These are phyloP conservation scores for Spheniscus humboldti DNA, from an alignment of 2,797 vertebrate species.

Conservation along the genomic window DNA sequence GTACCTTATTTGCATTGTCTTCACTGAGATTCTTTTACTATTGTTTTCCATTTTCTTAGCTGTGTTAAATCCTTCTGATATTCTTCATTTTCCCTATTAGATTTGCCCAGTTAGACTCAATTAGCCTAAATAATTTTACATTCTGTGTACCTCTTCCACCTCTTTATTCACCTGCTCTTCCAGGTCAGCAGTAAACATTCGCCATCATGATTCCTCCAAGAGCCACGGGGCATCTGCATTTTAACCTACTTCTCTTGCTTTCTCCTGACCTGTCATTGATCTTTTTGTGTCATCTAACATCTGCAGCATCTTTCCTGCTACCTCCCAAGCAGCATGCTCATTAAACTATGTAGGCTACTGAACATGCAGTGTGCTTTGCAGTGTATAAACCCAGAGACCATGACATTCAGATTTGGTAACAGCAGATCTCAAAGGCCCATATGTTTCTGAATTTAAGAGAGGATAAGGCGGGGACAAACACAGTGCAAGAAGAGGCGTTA, in stretches of 20 bases:
- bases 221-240: background rate
- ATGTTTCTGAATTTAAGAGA: background rate
- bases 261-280: background rate
- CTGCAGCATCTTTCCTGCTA: background rate
- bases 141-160: background rate
- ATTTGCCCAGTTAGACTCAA: background rate
- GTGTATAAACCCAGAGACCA: background rate
- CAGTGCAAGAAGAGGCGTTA: background rate
- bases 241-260: slow-evolving; percentile 17
- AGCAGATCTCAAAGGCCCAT: background rate
- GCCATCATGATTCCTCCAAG: background rate
- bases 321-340: background rate
- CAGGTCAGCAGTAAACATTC: background rate
- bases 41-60: background rate
- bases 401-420: background rate
- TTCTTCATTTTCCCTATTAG: background rate
- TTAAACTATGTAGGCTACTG: background rate
- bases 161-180: background rate
- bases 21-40: background rate
- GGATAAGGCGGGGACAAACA: background rate
- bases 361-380: background rate
- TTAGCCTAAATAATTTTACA: background rate
- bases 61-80: background rate
- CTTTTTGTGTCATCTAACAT: background rate
- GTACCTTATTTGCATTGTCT: background rate